Evolutionary conservation across 2,888 invertebrate species (phyloP), one percentile per base, ranked within the genome.

Genomic region (Prosopocoilus inquinatus): DNA sequence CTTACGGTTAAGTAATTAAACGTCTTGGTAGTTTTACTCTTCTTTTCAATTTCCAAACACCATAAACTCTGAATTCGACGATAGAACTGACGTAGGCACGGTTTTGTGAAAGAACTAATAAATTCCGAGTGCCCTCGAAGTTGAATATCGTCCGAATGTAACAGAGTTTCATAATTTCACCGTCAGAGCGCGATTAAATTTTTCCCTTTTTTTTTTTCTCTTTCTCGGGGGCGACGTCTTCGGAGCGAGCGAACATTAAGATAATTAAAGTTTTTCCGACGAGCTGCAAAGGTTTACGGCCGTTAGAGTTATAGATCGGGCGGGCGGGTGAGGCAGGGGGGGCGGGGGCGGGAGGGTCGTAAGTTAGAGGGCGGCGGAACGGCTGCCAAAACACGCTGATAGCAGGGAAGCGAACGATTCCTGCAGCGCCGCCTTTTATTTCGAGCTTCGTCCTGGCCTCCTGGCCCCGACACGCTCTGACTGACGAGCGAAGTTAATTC

Each of bases 281-380:
- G 59, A 64, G 60, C 62, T 63, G 62, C 63, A 59, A 62, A 65
- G 63, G 59, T 63, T 64, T 62, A 65, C 62, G 59, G 60, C 61
- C 61, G 61, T 62, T 61, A 62, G 62, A 65, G 56, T 65, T 65
- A 65, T 63, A 61, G 65, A 65, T 65, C 65, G 61, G 5, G 20
- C 2, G 20, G 20, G 20, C 20, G 20, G 20, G 5, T 28, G 20
- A 28, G 20, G 20, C n/a, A 47, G 53, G 49, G 48, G 46, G 41
- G n/a, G 59, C 59, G 60, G 60, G 58, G 62, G 62, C 61, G 62
- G 61, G 64, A 62, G 60, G 58, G 62, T 62, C 60, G 62, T 64
- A 64, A 66, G 59, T 64, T 64, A 64, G 60, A 57, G 58, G 56
- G 60, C 59, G 62, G 59, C 62, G 64, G 60, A 64, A 64, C 59